Evolutionary conservation across 2,888 invertebrate species (phyloP).

Genomic region (Resseliella maxima): DNA sequence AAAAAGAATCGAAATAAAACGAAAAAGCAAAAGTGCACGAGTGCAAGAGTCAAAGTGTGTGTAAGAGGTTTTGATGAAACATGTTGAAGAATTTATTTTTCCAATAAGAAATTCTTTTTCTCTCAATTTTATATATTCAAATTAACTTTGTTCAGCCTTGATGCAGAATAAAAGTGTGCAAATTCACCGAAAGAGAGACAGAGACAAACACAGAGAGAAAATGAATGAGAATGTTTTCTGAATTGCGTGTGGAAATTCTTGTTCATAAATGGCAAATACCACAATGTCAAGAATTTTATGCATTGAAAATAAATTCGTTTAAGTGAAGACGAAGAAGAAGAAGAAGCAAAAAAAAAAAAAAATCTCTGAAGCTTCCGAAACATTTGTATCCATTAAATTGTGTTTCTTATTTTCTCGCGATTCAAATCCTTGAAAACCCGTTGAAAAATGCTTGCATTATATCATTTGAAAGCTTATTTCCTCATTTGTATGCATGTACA

Average conservation of each 20-base stretch:
- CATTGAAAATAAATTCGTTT: neutral
- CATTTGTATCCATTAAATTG: neutral
- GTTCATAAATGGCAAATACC: neutral
- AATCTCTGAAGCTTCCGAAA: neutral
- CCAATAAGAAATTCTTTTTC: neutral
- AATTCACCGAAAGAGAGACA: neutral
- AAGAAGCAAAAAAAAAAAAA: too few relatives aligned
- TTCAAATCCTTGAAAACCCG: neutral
- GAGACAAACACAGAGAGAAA: too few relatives aligned
- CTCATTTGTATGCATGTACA: constrained; percentile 38
- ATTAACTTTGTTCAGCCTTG: neutral
- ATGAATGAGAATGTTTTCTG: too few relatives aligned
- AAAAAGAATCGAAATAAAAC: too few relatives aligned
- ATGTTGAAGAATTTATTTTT: neutral
- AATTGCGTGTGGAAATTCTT: neutral
- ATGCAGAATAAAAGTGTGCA: neutral
- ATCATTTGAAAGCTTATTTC: constrained; percentile 35
- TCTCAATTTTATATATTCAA: constrained; percentile 26
- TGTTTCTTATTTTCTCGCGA: neutral
- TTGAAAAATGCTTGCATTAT: neutral
- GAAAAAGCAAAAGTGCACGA: neutral
- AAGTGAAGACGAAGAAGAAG: too few relatives aligned
- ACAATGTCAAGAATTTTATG: neutral
- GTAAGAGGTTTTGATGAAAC: neutral
- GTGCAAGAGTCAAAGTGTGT: neutral